These are phyloP conservation scores for Porites evermanni DNA, from an alignment of 92 coral and sea anemone genomes.

Conservation along the genomic window DNA sequence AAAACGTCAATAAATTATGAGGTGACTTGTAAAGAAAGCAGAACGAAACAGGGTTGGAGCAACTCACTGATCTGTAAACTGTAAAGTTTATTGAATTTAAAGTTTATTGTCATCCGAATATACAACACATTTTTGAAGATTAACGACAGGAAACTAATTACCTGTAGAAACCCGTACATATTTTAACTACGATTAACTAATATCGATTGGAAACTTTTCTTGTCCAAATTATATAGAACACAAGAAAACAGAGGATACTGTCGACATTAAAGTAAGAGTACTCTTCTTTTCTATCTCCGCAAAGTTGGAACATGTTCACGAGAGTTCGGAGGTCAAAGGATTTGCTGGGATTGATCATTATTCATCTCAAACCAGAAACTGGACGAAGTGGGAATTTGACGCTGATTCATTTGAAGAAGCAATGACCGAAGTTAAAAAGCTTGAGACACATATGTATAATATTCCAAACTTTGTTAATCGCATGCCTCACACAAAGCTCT, in stretches of 20 bases:
- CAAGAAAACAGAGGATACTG: not conserved
- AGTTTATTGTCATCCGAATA: too few species aligned
- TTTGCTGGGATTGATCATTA: constrained; percentile 21
- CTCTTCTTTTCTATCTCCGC: constrained; percentile 24
- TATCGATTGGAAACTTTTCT: too few species aligned
- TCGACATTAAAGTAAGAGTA: not conserved
- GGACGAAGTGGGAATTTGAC: not conserved
- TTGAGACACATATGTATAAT: not conserved
- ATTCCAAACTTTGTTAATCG: not conserved
- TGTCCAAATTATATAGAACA: not conserved
- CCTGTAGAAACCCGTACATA: too few species aligned
- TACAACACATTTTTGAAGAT: too few species aligned
- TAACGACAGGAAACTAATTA: too few species aligned
- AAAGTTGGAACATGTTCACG: constrained; percentile 3
- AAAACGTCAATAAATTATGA: too few species aligned
- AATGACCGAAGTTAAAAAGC: not conserved
- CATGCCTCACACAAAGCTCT: not conserved
- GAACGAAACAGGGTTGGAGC: too few species aligned
- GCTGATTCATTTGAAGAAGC: not conserved
- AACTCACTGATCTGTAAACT: too few species aligned
- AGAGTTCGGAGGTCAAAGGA: not conserved
- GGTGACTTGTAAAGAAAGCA: too few species aligned
- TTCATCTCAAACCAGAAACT: constrained; percentile 7
- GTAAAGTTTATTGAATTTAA: too few species aligned
- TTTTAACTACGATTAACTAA: too few species aligned